Evolutionary conservation across 2,888 invertebrate species (phyloP).

Genomic region (Apamea anceps): DNA sequence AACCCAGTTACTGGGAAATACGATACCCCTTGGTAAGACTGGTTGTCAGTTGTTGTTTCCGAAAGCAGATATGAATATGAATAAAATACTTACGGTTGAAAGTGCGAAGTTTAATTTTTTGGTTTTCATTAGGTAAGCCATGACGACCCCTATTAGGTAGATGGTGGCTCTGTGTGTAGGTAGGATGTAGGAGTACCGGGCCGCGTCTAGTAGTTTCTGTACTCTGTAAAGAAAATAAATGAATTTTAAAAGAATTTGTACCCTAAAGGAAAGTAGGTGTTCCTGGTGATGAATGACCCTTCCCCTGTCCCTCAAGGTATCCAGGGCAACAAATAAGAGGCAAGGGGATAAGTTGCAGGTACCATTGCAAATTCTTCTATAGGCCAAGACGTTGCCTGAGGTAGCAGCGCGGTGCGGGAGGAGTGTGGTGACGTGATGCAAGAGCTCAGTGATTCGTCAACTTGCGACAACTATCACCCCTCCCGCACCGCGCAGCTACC

Average conservation of each 20-base stretch:
- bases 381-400: too few relatives aligned
- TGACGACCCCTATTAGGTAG: conserved; percentile 89
- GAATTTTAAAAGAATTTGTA: background rate
- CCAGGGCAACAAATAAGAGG: background rate
- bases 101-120: conserved; percentile 82
- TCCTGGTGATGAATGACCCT: background rate
- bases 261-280: background rate
- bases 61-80: background rate
- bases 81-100: conserved; percentile 79
- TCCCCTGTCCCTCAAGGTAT: background rate
- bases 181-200: conserved; percentile 88
- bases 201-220: conserved; percentile 87
- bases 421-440: too few relatives aligned
- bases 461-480: too few relatives aligned
- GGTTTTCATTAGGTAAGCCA: conserved; percentile 87
- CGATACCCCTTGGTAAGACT: too few relatives aligned
- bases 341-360: too few relatives aligned
- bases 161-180: conserved; percentile 90
- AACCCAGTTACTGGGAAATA: too few relatives aligned
- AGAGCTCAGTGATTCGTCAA: too few relatives aligned
- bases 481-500: too few relatives aligned
- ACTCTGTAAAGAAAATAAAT: conserved; percentile 79
- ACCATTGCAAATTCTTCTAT: too few relatives aligned
- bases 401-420: too few relatives aligned
- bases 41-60: background rate